A percentile compares a stretch with the other conserved stretches of the same genome.
These are phyloP conservation scores for Uropsilus gracilis DNA, from an alignment of 2,113 vertebrate species.

Conservation along the genomic window DNA sequence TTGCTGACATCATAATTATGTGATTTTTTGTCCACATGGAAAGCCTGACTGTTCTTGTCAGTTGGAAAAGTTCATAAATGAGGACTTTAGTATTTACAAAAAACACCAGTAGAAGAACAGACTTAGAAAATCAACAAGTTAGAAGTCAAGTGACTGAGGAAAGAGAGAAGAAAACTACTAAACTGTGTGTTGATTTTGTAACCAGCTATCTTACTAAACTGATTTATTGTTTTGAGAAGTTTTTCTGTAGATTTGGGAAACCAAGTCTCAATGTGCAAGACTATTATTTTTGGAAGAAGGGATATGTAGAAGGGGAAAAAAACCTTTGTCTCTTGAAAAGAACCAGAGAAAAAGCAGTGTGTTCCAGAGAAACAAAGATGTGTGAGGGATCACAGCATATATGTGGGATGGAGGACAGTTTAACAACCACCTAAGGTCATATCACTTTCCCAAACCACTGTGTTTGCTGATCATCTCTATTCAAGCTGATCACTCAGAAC, in stretches of 20 bases:
- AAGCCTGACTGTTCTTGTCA: neutral
- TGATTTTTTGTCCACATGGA: neutral
- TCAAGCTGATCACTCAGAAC: neutral
- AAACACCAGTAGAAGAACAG: neutral
- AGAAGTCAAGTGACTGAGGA: neutral
- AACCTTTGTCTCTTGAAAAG: neutral
- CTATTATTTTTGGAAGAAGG: neutral
- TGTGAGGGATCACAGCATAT: no score
- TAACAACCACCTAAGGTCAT: neutral
- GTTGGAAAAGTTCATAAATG: neutral
- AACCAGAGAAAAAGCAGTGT: neutral
- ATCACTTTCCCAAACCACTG: neutral
- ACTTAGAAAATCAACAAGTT: neutral
- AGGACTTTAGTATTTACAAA: neutral
- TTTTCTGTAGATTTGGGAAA: no score
- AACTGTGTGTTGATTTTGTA: no score
- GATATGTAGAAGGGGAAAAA: no score
- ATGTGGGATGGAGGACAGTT: no score
- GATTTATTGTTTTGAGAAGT: no score
- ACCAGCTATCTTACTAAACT: no score
- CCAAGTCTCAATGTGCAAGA: accelerated
- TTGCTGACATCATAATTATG: neutral
- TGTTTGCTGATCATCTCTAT: neutral
- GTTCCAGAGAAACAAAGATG: neutral
- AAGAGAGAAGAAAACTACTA: no score